Evolutionary conservation across 64 coral and sea anemone genomes (phyloP), one percentile per base, ranked within the genome.

Genomic region (Pocillopora verrucosa): DNA sequence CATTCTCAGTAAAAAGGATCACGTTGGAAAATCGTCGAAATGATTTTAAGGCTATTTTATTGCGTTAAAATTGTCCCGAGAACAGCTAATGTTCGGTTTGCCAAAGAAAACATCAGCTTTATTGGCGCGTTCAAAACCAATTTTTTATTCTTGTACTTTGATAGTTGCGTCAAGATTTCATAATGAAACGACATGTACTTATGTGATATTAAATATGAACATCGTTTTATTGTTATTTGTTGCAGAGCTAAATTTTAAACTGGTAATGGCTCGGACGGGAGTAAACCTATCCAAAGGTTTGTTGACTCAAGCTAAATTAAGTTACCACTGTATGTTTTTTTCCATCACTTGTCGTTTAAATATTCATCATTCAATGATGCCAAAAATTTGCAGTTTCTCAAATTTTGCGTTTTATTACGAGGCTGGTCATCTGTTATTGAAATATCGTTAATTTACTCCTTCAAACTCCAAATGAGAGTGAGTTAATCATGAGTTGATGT

Each of bases 191-290:
- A 61, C 10, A 22, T 22, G 38, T 56, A 67, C 11, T 36, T 16
- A 22, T 38, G 62, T 51, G 17, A 13, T 24, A 12, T 38, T 3
- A 19, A 24, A 19, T 65, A 20, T 72, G 5, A 85, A 24, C 16
- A 14, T 36, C 34, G 9, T 56, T 56, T 70, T 16, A 59, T 78
- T 82, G 51, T 45, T 62, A 94, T 94, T 75, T 88, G 41, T 51
- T 7, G 14, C 74, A 98, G 95, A 94, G 63, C 83, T 98, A 60
- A 98, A 98, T 80, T 98, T 98, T 80, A 94, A 94, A 45, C 79
- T 98, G 45, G 89, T 98, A 26, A 98, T 98, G 95, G 89, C 89
- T 25, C 85, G 73, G 38, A 88, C 92, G 41, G 95, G 95, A 65
- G 88, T 94, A 56, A 92, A 61, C 59, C 10, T 92, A 19, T 25